Evolutionary conservation across 2,888 invertebrate species (phyloP).

Genomic region (Coenonympha glycerion): DNA sequence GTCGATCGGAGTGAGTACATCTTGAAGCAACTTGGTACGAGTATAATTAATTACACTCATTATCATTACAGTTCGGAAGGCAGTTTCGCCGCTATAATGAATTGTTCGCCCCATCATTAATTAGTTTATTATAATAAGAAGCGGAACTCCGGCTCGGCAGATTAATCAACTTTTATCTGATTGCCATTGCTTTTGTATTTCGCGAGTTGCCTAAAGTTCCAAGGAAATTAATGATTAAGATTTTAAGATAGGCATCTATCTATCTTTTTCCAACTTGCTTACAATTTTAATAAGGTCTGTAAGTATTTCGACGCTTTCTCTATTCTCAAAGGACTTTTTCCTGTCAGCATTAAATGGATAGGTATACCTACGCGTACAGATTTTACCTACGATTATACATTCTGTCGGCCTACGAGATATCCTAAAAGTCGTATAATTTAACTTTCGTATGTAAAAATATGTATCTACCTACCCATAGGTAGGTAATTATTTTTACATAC

Average conservation of each 20-base stretch:
- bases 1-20: conserved; percentile 56
- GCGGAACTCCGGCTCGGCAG: conserved; percentile 62
- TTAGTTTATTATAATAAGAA: conserved; percentile 76
- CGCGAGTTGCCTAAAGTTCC: conserved; percentile 27
- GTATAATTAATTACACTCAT: conserved; percentile 76
- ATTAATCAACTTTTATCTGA: conserved; percentile 75
- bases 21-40: conserved; percentile 74
- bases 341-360: too few relatives aligned
- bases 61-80: conserved; percentile 76
- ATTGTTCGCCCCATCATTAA: conserved; percentile 75
- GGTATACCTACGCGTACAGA: too few relatives aligned
- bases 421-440: too few relatives aligned
- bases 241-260: too few relatives aligned
- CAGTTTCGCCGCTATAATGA: conserved; percentile 76
- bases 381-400: too few relatives aligned
- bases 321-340: too few relatives aligned
- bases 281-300: too few relatives aligned
- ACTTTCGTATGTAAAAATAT: too few relatives aligned
- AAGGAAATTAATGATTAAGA: conserved; percentile 20
- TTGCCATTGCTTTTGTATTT: conserved; percentile 53
- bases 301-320: too few relatives aligned
- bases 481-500: too few relatives aligned
- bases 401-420: too few relatives aligned
- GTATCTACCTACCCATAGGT: too few relatives aligned
- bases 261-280: not conserved